These are phyloP conservation scores for Synchiropus splendidus DNA, from an alignment of 2,113 vertebrate genomes.

Conservation along the genomic window DNA sequence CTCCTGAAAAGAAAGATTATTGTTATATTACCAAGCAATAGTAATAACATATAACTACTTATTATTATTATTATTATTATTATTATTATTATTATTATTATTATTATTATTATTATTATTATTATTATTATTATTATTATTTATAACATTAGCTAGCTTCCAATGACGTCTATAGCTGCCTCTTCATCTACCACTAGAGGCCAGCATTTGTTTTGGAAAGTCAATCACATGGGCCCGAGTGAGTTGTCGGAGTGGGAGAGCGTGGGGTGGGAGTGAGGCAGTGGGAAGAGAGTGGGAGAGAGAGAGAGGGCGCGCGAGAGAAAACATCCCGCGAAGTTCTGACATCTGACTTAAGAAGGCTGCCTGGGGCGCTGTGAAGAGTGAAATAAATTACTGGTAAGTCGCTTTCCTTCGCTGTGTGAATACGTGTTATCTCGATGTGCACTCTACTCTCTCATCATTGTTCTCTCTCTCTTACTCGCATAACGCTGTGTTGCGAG, in stretches of 20 bases:
- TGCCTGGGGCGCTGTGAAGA: constrained; percentile 4
- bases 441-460: neutral
- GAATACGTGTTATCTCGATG: neutral
- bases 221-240: constrained; percentile 13
- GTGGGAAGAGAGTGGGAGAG: constrained; percentile 13
- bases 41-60: too few species aligned
- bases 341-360: constrained; percentile 23
- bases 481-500: neutral
- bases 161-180: too few species aligned
- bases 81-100: too few species aligned
- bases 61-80: too few species aligned
- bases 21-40: too few species aligned
- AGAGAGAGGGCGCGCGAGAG: constrained; percentile 7
- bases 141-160: too few species aligned
- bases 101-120: too few species aligned
- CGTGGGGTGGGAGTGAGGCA: constrained; percentile 1
- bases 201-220: constrained; percentile 9
- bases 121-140: too few species aligned
- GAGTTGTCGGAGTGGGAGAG: too few species aligned
- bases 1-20: too few species aligned
- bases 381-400: constrained; percentile 41
- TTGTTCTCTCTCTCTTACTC: neutral
- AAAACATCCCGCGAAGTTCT: constrained; percentile 47
- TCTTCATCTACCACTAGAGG: constrained; percentile 27
- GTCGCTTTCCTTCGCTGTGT: constrained; percentile 11